Percentiles rank a stretch among this genome's conserved stretches.
Evolutionary conservation across 1,140 invertebrate species (phyloP).

Genomic region (Drosophila arawakana): DNA sequence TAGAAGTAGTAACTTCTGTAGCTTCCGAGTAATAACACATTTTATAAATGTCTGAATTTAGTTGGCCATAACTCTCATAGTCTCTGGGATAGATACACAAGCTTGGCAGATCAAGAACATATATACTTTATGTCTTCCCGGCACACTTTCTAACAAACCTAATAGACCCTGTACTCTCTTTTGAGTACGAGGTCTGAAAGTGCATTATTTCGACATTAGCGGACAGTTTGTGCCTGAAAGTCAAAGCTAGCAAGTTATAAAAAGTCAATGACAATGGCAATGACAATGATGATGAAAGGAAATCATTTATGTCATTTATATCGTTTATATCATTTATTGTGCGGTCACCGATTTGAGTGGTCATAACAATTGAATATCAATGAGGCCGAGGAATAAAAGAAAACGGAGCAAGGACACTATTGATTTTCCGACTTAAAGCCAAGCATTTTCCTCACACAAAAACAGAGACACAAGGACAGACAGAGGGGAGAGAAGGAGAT

Average conservation of each 20-base stretch:
- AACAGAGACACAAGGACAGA: not conserved
- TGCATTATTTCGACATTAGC: constrained; percentile 73
- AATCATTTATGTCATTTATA: constrained; percentile 41
- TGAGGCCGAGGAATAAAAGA: constrained; percentile 9
- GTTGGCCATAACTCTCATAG: too few species aligned
- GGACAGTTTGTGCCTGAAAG: constrained; percentile 10
- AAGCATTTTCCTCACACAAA: constrained; percentile 6
- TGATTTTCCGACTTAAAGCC: constrained; percentile 49
- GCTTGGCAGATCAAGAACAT: too few species aligned
- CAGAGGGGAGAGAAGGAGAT: constrained; percentile 8
- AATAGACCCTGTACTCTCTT: too few species aligned
- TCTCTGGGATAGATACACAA: too few species aligned
- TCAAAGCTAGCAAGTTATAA: constrained; percentile 63
- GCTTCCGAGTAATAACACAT: too few species aligned
- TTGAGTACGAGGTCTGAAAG: constrained; percentile 30
- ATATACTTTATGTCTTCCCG: too few species aligned
- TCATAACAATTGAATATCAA: constrained; percentile 59
- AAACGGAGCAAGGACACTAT: constrained; percentile 27
- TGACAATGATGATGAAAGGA: constrained; percentile 40
- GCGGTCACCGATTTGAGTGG: constrained; percentile 44
- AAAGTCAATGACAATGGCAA: constrained; percentile 54
- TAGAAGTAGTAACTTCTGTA: too few species aligned
- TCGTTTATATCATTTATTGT: constrained; percentile 50
- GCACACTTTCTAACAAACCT: too few species aligned
- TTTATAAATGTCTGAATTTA: too few species aligned